phyloP scores from a whole-genome alignment of 1,140 invertebrate genomes.

The Eupeodes corollae region DNA sequence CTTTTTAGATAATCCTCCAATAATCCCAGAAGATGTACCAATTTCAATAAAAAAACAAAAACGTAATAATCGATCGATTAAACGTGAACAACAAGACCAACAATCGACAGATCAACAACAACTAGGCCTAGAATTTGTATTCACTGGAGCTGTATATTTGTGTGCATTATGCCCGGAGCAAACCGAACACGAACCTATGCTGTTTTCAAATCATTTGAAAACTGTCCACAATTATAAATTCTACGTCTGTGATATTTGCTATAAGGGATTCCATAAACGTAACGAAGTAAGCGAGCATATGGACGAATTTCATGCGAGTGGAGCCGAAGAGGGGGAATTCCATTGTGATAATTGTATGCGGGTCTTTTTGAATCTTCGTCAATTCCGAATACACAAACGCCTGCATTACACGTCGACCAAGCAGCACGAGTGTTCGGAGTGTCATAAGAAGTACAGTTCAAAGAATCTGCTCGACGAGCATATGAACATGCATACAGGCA shows the following conservation, averaged over 20 bases:
- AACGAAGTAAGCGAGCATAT: constrained; percentile 52
- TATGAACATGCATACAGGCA: constrained; percentile 55
- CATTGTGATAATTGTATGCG: constrained; percentile 54
- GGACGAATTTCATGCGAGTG: constrained; percentile 48
- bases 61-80: no score
- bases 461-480: constrained; percentile 58
- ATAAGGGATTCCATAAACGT: constrained; percentile 49
- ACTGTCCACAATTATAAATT: constrained; percentile 46
- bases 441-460: constrained; percentile 54
- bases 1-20: no score
- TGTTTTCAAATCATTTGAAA: constrained; percentile 50
- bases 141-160: neutral
- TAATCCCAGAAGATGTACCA: no score
- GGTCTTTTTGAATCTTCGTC: constrained; percentile 48
- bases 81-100: neutral
- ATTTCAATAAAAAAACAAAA: no score
- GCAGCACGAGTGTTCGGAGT: constrained; percentile 50
- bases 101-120: constrained; percentile 1
- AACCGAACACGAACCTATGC: constrained; percentile 41
- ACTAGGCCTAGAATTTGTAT: no score
- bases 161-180: constrained; percentile 6
- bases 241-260: constrained; percentile 62
- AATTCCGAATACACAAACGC: constrained; percentile 51
- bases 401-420: constrained; percentile 51
- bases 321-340: constrained; percentile 45